These are phyloP conservation scores for Mesoclemmys tuberculata DNA, from an alignment of 2,113 vertebrate species.

Conservation along the genomic window DNA sequence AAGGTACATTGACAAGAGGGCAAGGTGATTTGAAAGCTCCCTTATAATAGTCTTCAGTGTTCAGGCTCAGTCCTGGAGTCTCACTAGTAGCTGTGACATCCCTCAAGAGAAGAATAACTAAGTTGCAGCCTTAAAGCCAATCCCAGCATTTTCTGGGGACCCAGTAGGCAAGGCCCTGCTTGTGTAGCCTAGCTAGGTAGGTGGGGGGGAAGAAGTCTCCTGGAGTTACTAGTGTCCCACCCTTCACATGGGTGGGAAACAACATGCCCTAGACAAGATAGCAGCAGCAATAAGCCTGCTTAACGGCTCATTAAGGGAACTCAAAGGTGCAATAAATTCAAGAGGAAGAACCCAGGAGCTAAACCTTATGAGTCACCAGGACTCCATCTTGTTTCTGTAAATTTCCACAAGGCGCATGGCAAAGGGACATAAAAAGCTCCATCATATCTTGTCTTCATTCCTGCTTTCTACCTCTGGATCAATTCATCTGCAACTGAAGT, in stretches of 20 bases:
- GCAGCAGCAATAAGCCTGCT: too few relatives aligned
- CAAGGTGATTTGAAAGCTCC: not conserved
- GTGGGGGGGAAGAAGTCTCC: not conserved
- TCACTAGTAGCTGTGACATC: not conserved
- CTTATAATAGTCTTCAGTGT: not conserved
- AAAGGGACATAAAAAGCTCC: too few relatives aligned
- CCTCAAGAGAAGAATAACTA: not conserved
- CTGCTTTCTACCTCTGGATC: too few relatives aligned
- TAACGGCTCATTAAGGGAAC: too few relatives aligned
- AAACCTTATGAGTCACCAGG: too few relatives aligned
- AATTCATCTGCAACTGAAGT: too few relatives aligned
- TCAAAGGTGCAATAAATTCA: too few relatives aligned
- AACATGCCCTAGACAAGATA: not conserved
- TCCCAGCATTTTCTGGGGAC: not conserved
- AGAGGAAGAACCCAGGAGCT: too few relatives aligned
- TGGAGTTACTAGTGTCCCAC: not conserved
- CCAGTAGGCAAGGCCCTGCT: not conserved
- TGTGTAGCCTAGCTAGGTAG: not conserved
- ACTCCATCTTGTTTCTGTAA: too few relatives aligned
- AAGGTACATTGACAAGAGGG: not conserved
- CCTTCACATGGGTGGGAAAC: not conserved
- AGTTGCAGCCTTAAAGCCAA: not conserved
- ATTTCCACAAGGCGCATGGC: too few relatives aligned
- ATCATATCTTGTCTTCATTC: too few relatives aligned
- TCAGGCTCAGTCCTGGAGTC: not conserved